These are phyloP conservation scores for Oreohelix idahoensis DNA, from an alignment of 1,140 invertebrate genomes.

Conservation along the genomic window DNA sequence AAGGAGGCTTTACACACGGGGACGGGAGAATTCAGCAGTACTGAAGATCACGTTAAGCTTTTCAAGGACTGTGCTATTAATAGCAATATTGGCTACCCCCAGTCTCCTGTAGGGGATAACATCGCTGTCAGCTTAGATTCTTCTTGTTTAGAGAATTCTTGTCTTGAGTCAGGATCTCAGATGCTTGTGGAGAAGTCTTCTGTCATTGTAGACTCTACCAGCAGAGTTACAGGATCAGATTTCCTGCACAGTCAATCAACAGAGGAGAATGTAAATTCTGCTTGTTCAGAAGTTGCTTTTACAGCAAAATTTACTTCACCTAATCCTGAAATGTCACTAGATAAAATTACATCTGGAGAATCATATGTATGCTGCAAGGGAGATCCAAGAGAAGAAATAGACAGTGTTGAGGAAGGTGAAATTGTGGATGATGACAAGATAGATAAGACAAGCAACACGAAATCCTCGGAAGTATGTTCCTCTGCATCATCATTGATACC, in stretches of 20 bases:
- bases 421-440: neutral
- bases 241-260: neutral
- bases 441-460: neutral
- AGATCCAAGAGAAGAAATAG: neutral
- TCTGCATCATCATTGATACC: neutral
- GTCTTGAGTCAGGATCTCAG: neutral
- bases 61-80: neutral
- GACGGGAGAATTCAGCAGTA: neutral
- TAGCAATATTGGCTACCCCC: neutral
- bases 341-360: too few relatives aligned
- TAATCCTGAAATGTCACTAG: neutral
- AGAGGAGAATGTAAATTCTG: neutral
- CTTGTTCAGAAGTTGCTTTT: neutral
- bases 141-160: slow-evolving; percentile 20
- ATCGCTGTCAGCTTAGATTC: slow-evolving; percentile 28
- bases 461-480: neutral
- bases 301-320: neutral
- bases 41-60: neutral
- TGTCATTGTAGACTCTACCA: neutral
- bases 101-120: slow-evolving; percentile 13
- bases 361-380: too few relatives aligned
- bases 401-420: slow-evolving; percentile 15
- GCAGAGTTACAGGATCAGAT: neutral
- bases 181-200: neutral
- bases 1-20: slow-evolving; percentile 29